Conservation (phyloP, 2,888 invertebrate genomes). For the Macropis europaea region DNA sequence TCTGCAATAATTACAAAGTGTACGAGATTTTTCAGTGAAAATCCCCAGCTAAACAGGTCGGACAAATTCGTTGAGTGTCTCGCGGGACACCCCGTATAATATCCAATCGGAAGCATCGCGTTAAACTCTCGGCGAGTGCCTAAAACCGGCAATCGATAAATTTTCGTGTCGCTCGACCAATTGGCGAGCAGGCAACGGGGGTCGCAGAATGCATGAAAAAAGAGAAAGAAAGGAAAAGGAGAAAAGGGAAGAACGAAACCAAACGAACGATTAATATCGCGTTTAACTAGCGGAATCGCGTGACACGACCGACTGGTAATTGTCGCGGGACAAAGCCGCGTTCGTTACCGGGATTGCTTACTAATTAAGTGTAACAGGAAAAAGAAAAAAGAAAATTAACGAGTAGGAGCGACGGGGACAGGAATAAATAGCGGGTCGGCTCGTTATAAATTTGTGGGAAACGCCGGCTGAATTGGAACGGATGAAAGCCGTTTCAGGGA, state of each 20-base stretch:
- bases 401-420: constrained; percentile 26
- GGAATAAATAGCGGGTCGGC: constrained; percentile 34
- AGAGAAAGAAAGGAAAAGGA: neutral
- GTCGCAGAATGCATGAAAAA: neutral
- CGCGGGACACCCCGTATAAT: too few species aligned
- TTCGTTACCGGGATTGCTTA: constrained; percentile 46
- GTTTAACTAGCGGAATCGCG: neutral
- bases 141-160: constrained; percentile 31
- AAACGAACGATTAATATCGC: constrained; percentile 1
- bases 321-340: constrained; percentile 11
- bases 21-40: too few species aligned
- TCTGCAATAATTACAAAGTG: too few species aligned
- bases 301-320: neutral
- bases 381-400: constrained; percentile 28
- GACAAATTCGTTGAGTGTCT: too few species aligned
- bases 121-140: constrained; percentile 9
- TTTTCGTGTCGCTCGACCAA: neutral
- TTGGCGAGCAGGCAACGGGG: neutral
- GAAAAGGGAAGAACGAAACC: neutral
- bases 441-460: constrained; percentile 47
- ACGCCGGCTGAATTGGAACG: constrained; percentile 35
- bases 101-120: constrained; percentile 12
- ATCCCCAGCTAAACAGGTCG: too few species aligned
- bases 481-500: constrained; percentile 39
- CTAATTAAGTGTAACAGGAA: constrained; percentile 40